A percentile compares a stretch with the other conserved stretches of the same genome.
Conservation (phyloP, 92 coral and sea anemone genomes). For the Isaurus tuberculatus region DNA sequence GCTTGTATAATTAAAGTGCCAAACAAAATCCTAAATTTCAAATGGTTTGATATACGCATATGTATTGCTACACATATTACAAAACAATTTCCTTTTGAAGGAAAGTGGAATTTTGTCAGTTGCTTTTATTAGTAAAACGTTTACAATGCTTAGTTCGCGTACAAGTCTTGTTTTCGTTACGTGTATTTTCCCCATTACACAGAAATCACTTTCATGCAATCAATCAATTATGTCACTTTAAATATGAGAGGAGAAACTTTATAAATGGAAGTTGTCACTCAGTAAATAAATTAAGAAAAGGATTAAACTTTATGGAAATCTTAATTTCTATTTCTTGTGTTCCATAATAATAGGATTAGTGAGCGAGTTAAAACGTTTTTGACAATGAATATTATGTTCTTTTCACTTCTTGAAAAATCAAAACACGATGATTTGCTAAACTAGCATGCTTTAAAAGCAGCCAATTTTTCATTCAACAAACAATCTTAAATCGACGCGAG, state of each 20-base stretch:
- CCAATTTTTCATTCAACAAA: not conserved
- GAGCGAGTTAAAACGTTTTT: not conserved
- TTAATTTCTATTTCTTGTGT: not conserved
- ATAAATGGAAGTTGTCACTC: not conserved
- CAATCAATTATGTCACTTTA: not conserved
- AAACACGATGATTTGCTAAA: conserved; percentile 1
- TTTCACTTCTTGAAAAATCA: not conserved
- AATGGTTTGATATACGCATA: too few species aligned
- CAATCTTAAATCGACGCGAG: not conserved
- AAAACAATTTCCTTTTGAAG: too few species aligned
- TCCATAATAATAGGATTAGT: not conserved
- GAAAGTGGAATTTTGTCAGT: too few species aligned
- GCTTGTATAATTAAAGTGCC: too few species aligned
- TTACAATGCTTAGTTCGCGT: too few species aligned
- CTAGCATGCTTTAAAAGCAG: not conserved
- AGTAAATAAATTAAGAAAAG: not conserved
- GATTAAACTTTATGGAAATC: not conserved
- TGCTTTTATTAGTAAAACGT: too few species aligned
- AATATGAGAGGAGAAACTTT: not conserved
- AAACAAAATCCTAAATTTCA: too few species aligned
- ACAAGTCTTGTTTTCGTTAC: too few species aligned
- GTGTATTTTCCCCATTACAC: too few species aligned
- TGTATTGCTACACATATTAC: too few species aligned
- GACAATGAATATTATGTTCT: not conserved
- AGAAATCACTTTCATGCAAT: not conserved